These are phyloP conservation scores for Acropternis orthonyx DNA, from an alignment of 2,797 vertebrate species.

Conservation along the genomic window DNA sequence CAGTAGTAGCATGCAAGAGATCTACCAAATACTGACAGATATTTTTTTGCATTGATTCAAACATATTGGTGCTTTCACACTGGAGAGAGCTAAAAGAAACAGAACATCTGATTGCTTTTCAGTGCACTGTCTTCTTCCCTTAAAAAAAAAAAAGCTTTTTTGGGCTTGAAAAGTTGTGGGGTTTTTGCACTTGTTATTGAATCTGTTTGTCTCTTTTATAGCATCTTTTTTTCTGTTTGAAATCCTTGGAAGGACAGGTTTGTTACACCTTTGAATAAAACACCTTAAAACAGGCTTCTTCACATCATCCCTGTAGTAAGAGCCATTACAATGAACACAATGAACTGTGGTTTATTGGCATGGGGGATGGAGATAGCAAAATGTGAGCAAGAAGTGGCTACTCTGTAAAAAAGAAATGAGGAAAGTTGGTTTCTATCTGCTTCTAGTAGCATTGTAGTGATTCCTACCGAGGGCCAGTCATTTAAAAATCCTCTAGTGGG, in stretches of 20 bases:
- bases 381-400: background rate
- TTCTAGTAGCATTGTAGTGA: background rate
- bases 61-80: background rate
- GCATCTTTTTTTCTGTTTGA: background rate
- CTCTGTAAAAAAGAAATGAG: background rate
- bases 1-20: background rate
- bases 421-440: background rate
- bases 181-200: background rate
- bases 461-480: background rate
- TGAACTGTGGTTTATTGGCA: slow-evolving; percentile 4
- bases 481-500: background rate
- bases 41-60: background rate
- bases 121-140: background rate
- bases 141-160: background rate
- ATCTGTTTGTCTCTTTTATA: background rate
- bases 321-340: background rate
- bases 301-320: background rate
- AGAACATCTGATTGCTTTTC: background rate
- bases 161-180: background rate
- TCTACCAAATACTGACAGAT: background rate
- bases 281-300: background rate
- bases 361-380: background rate
- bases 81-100: background rate
- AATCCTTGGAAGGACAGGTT: background rate
- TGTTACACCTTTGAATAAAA: slow-evolving; percentile 23